A percentile compares a stretch with the other conserved stretches of the same genome.
Conservation (phyloP, 2,888 invertebrate genomes). For the Acronicta leporina region DNA sequence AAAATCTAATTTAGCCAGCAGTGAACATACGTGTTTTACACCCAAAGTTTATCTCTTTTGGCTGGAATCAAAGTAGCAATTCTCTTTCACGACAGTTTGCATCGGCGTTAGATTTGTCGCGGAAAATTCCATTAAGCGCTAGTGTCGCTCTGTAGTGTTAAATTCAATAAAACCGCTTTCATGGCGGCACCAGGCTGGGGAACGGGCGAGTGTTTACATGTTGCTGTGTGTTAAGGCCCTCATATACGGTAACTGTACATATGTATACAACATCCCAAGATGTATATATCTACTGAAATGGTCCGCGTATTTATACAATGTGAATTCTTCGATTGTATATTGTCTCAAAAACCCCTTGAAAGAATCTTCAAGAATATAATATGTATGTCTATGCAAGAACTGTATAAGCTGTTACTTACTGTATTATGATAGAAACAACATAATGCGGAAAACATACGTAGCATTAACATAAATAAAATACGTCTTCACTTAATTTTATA, state of each 20-base stretch:
- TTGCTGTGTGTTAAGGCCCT: not conserved
- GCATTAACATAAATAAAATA: too few species aligned
- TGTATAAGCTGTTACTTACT: too few species aligned
- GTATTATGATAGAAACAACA: too few species aligned
- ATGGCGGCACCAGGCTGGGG: slow-evolving; percentile 29
- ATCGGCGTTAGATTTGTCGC: slow-evolving; percentile 53
- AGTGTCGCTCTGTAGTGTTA: slow-evolving; percentile 53
- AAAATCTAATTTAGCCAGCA: slow-evolving; percentile 41
- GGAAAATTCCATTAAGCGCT: slow-evolving; percentile 51
- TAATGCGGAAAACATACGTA: too few species aligned
- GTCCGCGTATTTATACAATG: not conserved
- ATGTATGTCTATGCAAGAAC: too few species aligned
- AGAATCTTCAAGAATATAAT: too few species aligned
- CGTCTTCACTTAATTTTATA: too few species aligned
- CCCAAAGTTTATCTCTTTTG: slow-evolving; percentile 47
- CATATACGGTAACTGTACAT: slow-evolving; percentile 7
- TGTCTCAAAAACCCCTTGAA: too few species aligned
- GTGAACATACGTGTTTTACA: slow-evolving; percentile 45
- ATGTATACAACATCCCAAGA: slow-evolving; percentile 9
- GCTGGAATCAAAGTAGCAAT: slow-evolving; percentile 51
- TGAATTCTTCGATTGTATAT: too few species aligned
- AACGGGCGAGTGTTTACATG: slow-evolving; percentile 14
- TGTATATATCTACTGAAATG: too few species aligned
- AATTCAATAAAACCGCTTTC: slow-evolving; percentile 56
- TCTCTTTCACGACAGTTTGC: slow-evolving; percentile 51